These are phyloP conservation scores for Sebastiscus albofasciatus DNA, from an alignment of 2,797 vertebrate genomes.

Conservation along the genomic window DNA sequence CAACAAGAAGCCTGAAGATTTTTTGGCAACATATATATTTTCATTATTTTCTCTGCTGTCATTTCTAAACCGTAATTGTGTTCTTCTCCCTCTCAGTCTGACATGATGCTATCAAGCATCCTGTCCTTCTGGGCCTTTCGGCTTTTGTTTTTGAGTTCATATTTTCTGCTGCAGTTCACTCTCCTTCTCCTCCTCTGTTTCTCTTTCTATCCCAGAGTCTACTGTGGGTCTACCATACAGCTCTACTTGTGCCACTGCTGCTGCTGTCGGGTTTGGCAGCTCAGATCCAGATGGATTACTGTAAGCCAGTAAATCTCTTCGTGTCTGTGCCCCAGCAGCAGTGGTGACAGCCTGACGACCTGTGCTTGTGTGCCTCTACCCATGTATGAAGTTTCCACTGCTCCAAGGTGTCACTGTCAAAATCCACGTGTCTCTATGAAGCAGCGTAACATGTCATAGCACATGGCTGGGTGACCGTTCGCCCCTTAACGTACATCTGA, in stretches of 20 bases:
- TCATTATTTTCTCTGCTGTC: neutral
- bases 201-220: neutral
- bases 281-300: slow-evolving; percentile 65
- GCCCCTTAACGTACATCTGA: slow-evolving; percentile 5
- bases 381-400: slow-evolving; percentile 45
- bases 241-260: slow-evolving; percentile 23
- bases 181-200: neutral
- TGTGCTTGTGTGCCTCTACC: neutral
- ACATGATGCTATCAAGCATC: neutral
- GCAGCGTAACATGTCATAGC: slow-evolving; percentile 2
- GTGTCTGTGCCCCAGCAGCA: slow-evolving; percentile 15
- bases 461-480: slow-evolving; percentile 3
- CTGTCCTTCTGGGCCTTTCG: neutral
- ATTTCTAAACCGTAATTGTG: neutral
- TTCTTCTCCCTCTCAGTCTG: neutral
- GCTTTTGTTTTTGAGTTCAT: slow-evolving; percentile 2
- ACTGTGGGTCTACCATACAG: neutral
- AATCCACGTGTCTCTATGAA: slow-evolving; percentile 5
- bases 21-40: neutral
- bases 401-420: slow-evolving; percentile 25
- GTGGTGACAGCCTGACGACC: slow-evolving; percentile 34
- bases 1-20: neutral
- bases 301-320: slow-evolving; percentile 68
- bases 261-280: slow-evolving; percentile 29
- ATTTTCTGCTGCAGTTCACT: slow-evolving; percentile 22